Conservation (phyloP, 2,113 vertebrate genomes). For the Craseonycteris thonglongyai region DNA sequence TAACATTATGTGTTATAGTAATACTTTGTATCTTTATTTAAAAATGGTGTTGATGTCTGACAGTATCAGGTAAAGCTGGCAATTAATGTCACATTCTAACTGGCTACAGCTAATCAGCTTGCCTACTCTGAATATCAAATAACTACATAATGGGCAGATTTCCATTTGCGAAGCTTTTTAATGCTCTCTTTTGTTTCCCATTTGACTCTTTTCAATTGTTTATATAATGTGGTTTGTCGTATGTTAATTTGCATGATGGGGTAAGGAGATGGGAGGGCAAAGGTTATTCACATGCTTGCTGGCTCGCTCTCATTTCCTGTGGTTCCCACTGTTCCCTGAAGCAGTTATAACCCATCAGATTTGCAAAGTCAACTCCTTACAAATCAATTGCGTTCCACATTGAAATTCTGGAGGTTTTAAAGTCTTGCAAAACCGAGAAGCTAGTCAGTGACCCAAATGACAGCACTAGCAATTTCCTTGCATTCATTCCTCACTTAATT, state of each 20-base stretch:
- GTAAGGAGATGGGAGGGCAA: constrained; percentile 42
- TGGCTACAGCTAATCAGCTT: constrained; percentile 72
- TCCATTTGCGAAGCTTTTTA: constrained; percentile 74
- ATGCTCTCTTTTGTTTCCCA: constrained; percentile 58
- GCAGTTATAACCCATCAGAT: constrained; percentile 45
- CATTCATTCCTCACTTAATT: constrained; percentile 75
- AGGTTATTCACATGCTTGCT: constrained; percentile 52
- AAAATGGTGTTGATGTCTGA: constrained; percentile 66
- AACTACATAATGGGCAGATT: constrained; percentile 65
- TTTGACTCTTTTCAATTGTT: constrained; percentile 52
- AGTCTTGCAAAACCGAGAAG: constrained; percentile 69
- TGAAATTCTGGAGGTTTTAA: constrained; percentile 69
- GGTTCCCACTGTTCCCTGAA: constrained; percentile 14
- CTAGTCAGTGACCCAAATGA: constrained; percentile 74
- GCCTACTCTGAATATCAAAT: constrained; percentile 65
- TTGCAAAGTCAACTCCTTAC: constrained; percentile 65
- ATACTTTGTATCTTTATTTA: constrained; percentile 65
- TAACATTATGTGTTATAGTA: constrained; percentile 71
- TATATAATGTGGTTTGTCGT: constrained; percentile 53
- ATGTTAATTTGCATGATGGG: constrained; percentile 69
- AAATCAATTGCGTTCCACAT: constrained; percentile 65
- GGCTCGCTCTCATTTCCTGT: constrained; percentile 34
- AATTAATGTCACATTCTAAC: constrained; percentile 81
- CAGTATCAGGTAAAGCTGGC: constrained; percentile 65
- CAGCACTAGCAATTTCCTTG: constrained; percentile 72